Evolutionary conservation across 1,140 invertebrate genomes (phyloP).

Genomic region (Steinernema feltiae): DNA sequence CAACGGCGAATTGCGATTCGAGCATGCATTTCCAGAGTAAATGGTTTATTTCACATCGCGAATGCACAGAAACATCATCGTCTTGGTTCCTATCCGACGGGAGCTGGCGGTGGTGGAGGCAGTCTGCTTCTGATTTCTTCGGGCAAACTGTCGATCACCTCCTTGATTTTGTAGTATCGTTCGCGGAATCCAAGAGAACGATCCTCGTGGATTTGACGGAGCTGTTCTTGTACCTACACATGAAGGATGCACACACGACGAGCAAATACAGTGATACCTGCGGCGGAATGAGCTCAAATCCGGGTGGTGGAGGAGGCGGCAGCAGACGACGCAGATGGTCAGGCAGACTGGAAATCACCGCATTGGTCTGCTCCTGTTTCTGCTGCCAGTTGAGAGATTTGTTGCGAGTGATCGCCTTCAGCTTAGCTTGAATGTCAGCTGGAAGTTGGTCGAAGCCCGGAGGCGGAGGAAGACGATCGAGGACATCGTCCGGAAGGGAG

Average conservation of each 20-base stretch:
- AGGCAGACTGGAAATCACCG: conserved; percentile 21
- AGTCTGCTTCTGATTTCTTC: conserved; percentile 20
- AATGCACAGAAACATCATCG: background rate
- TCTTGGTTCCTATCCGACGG: background rate
- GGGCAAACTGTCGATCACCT: conserved; percentile 22
- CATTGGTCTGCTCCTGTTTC: conserved; percentile 16
- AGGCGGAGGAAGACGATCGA: conserved; percentile 22
- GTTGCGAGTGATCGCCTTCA: conserved; percentile 22
- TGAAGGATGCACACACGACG: background rate
- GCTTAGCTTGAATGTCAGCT: conserved; percentile 26
- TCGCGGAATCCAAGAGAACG: conserved; percentile 12
- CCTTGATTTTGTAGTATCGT: conserved; percentile 18
- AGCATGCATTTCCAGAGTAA: background rate
- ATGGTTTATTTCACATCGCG: too few relatives aligned
- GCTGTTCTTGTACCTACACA: conserved; percentile 24
- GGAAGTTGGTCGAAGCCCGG: conserved; percentile 27
- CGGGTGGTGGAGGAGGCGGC: conserved; percentile 21
- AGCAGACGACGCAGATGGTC: conserved; percentile 21
- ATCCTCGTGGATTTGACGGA: conserved; percentile 20
- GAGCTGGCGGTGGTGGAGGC: conserved; percentile 22
- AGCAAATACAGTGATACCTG: background rate
- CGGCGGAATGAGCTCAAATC: conserved; percentile 3
- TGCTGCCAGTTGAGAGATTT: conserved; percentile 15
- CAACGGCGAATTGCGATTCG: background rate
- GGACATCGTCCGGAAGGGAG: conserved; percentile 25